Base-by-base conservation (phyloP, 2,888 invertebrate species). In the Oasisia sp. region DNA sequence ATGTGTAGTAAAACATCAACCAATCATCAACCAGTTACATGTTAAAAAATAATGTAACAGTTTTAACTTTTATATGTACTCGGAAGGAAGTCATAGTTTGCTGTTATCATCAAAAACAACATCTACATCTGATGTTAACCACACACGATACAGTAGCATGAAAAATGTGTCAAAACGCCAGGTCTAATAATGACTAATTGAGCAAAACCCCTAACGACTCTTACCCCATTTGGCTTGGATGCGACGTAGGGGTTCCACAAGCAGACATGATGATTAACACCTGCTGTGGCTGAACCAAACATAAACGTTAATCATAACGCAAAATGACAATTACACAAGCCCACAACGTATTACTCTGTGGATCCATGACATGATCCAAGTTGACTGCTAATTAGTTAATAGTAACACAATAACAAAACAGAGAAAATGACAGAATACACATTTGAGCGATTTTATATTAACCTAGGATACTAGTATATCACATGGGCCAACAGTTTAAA, bases 191-290 rank as follows among this genome's bases (percentile, higher is more conserved):
- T 74, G 27, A 74, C 27, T 27, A 74, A 27, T 74, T n/a, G 74
- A 74, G 27, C 27, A 74, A 74, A 27, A 74, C 5, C 4, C 27
- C n/a, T 74, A 19, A 74, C 5, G 74, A 74, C 27, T 94, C 95
- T 94, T 94, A 96, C 96, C 93, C 96, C 96, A 94, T 95, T 96
- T n/a, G 96, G 96, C 94, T 96, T 96, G 19, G 95, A 96, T 32
- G 95, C 95, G 19, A 96, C 96, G 93, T 96, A 96, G 4, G 96
- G 96, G 93, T 96, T 96, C 96, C 96, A 96, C 90, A 96, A 93
- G 93, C 96, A 95, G 5, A 96, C 96, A 92, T 96, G 96, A 92
- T 96, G 95, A 93, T 96, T 96, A 4, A 96, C 96, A 9, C 96
- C 96, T 12, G 96, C 96, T 50, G 96, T 96, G 9, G 96, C 96